Evolutionary conservation across 2,888 invertebrate genomes (phyloP).

Genomic region (Blastobasis lacticolella): DNA sequence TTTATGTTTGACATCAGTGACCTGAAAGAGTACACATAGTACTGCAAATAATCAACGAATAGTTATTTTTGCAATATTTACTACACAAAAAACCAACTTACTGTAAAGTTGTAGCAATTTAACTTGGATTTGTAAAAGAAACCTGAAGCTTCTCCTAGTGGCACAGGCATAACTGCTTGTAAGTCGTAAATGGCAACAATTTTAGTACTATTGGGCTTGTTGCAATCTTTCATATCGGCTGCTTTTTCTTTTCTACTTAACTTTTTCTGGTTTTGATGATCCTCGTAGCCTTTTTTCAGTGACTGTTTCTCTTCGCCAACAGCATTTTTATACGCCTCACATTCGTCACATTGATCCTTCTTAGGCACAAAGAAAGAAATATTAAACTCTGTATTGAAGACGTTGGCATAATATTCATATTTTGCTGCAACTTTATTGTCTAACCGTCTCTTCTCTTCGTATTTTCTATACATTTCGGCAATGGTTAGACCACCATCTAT

Average conservation of each 20-base stretch:
- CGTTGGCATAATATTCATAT: conserved; percentile 1
- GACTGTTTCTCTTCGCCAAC: conserved; percentile 14
- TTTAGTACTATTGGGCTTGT: conserved; percentile 4
- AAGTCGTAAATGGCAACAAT: conserved; percentile 16
- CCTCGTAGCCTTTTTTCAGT: conserved; percentile 10
- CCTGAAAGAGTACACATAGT: neutral
- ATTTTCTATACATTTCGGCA: conserved; percentile 6
- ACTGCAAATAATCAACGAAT: neutral
- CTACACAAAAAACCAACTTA: neutral
- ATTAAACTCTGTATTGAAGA: conserved; percentile 17
- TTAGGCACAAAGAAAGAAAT: conserved; percentile 14
- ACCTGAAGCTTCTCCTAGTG: conserved; percentile 10
- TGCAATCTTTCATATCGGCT: conserved; percentile 9
- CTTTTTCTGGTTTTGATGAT: conserved; percentile 15
- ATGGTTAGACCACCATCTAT: conserved; percentile 5
- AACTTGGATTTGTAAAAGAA: conserved; percentile 15
- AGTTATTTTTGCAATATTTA: neutral
- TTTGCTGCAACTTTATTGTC: conserved; percentile 1
- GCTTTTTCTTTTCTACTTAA: conserved; percentile 15
- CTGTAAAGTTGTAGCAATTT: conserved; percentile 17
- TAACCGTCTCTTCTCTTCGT: neutral
- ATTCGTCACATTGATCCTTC: conserved; percentile 17
- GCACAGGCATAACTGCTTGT: conserved; percentile 15
- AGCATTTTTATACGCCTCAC: conserved; percentile 16
- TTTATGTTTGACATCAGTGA: conserved; percentile 2